Evolutionary conservation across 2,113 vertebrate genomes (phyloP).

Genomic region (Saiga tatarica): DNA sequence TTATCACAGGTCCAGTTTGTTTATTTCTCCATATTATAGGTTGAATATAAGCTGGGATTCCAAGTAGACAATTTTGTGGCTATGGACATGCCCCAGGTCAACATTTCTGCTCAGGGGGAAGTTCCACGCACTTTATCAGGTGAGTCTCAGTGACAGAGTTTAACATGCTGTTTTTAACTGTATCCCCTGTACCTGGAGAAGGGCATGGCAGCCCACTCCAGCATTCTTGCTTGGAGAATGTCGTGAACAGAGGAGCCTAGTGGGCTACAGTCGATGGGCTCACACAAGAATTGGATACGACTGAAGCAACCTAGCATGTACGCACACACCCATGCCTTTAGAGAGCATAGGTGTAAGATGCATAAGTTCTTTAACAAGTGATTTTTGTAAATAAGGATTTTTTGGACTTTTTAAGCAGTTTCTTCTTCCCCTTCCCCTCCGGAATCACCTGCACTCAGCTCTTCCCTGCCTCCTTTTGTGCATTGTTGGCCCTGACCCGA

Average conservation of each 20-base stretch:
- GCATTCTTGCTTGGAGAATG: neutral
- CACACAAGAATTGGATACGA: neutral
- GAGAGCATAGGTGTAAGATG: neutral
- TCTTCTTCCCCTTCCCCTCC: neutral
- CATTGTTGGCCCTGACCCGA: neutral
- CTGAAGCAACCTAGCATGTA: neutral
- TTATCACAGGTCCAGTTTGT: neutral
- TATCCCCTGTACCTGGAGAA: neutral
- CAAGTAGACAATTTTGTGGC: constrained; percentile 91
- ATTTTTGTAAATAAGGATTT: neutral
- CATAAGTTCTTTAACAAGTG: neutral
- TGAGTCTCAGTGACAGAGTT: neutral
- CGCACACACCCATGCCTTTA: neutral
- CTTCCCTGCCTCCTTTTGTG: neutral
- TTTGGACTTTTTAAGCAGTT: neutral
- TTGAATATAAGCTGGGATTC: constrained; percentile 95
- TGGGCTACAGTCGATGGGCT: neutral
- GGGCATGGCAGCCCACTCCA: neutral
- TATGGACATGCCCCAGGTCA: constrained; percentile 92
- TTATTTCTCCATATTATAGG: constrained; percentile 81
- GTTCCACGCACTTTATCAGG: constrained; percentile 93
- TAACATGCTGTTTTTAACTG: neutral
- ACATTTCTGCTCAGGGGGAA: constrained; percentile 94
- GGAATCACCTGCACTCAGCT: neutral
- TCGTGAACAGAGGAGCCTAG: neutral